Percentiles rank a stretch among this genome's conserved stretches.
Conservation (phyloP, 2,797 vertebrate species). For the Urocyon cinereoargenteus region DNA sequence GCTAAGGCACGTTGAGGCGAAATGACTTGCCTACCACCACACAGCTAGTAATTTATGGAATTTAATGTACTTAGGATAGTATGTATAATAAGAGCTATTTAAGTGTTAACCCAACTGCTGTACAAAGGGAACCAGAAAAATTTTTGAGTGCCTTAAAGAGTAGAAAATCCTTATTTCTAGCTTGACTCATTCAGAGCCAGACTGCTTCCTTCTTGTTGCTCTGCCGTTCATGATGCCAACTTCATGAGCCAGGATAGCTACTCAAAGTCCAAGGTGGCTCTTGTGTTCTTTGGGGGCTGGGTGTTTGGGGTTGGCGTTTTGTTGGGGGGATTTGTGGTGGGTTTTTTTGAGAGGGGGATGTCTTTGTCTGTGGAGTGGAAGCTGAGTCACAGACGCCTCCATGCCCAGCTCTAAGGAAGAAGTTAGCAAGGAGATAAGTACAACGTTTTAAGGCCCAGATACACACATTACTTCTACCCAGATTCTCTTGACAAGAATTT, state of each 20-base stretch:
- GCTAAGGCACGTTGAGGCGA: not conserved
- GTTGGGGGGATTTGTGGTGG: not conserved
- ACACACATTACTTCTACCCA: not conserved
- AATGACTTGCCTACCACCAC: not conserved
- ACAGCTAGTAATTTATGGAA: conserved; percentile 8
- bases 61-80: conserved; percentile 7
- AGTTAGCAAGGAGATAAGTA: not conserved
- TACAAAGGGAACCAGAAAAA: not conserved
- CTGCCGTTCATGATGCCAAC: not conserved
- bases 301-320: not conserved
- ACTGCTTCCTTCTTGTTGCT: not conserved
- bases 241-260: not conserved
- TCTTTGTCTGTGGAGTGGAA: not conserved
- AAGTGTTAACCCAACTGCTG: not conserved
- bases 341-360: not conserved
- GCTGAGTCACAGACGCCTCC: not conserved
- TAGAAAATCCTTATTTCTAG: not conserved
- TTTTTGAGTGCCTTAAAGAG: not conserved
- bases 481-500: not conserved
- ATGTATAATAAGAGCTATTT: not conserved
- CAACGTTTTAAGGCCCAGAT: not conserved
- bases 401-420: not conserved
- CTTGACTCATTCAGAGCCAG: not conserved
- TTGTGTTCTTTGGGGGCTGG: not conserved
- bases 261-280: not conserved